These are phyloP conservation scores for Promerops cafer DNA, from an alignment of 2,113 vertebrate genomes.

Conservation along the genomic window DNA sequence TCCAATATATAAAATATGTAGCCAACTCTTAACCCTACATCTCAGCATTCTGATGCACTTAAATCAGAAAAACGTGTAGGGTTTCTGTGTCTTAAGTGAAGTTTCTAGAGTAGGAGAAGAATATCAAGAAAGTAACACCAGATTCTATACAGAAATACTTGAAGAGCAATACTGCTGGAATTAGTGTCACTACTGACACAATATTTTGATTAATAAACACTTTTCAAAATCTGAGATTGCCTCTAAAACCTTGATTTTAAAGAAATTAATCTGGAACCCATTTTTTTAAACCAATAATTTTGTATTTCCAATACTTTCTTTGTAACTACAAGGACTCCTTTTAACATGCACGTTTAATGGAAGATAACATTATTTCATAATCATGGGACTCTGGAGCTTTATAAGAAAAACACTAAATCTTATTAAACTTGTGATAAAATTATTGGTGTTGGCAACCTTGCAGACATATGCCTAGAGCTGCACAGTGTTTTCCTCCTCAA, in stretches of 20 bases:
- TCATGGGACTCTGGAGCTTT: conserved; percentile 6
- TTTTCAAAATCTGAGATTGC: neutral
- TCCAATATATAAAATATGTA: conserved; percentile 39
- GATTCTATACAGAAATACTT: neutral
- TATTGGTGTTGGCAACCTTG: conserved; percentile 52
- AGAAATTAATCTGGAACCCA: neutral
- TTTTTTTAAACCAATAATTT: neutral
- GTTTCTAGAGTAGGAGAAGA: neutral
- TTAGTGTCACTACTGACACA: neutral
- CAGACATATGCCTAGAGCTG: conserved; percentile 26
- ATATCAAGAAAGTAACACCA: neutral
- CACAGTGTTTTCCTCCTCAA: conserved; percentile 12
- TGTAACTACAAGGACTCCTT: neutral
- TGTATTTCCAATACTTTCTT: neutral
- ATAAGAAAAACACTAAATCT: conserved; percentile 12
- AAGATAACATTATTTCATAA: conserved; percentile 41
- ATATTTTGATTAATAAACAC: neutral
- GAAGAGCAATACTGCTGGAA: neutral
- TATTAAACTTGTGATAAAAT: conserved; percentile 48
- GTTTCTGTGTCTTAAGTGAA: neutral
- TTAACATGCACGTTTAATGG: neutral
- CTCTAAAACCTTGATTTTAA: neutral
- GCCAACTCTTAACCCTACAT: neutral
- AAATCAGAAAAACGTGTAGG: neutral
- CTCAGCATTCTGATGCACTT: neutral